Percentiles rank a stretch among this genome's conserved stretches.
Evolutionary conservation across 2,113 vertebrate species (phyloP).

Genomic region (Tyto alba): DNA sequence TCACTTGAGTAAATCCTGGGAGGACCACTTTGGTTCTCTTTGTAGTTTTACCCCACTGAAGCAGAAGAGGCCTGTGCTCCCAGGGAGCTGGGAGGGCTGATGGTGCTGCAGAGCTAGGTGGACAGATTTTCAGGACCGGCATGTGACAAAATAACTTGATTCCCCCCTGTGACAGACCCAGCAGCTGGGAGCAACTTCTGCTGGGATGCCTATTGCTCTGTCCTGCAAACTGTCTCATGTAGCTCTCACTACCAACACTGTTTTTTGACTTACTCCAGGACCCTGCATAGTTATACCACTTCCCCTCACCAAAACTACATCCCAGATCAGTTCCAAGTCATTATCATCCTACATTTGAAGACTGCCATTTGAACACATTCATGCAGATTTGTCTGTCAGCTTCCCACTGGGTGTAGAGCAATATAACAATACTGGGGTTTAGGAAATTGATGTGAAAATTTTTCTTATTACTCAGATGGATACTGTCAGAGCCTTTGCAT

Average conservation of each 20-base stretch:
- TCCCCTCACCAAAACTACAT: not conserved
- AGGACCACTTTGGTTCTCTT: not conserved
- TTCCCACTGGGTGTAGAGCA: not conserved
- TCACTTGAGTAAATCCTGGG: not conserved
- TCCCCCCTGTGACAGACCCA: not conserved
- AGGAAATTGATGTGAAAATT: not conserved
- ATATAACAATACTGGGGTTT: not conserved
- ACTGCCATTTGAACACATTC: not conserved
- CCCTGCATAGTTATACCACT: not conserved
- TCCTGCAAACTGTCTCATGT: not conserved
- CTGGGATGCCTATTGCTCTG: not conserved
- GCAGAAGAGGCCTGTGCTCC: not conserved
- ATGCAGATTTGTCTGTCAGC: not conserved
- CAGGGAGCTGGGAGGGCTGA: not conserved
- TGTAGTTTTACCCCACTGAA: not conserved
- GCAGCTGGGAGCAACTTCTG: not conserved
- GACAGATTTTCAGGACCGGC: not conserved
- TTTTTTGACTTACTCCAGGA: not conserved
- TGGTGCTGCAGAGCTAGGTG: not conserved
- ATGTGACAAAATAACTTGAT: not conserved
- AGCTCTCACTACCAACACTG: not conserved
- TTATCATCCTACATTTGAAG: not conserved
- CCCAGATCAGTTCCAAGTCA: not conserved
- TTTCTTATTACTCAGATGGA: fast-evolving
- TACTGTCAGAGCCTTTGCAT: not conserved